These are phyloP conservation scores for Plectrocnemia conspersa DNA, from an alignment of 1,140 invertebrate species.

Conservation along the genomic window DNA sequence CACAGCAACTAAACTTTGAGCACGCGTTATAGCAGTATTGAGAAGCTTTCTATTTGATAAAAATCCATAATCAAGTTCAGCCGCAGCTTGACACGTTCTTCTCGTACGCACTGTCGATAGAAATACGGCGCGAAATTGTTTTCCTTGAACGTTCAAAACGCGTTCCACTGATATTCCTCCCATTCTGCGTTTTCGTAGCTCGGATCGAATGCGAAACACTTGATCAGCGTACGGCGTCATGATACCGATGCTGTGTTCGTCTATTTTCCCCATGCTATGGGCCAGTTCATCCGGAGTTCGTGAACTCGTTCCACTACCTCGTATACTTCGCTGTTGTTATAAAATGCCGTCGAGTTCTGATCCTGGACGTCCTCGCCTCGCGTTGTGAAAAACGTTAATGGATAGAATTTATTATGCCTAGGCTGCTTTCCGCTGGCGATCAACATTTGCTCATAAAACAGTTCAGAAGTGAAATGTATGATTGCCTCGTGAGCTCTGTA, in stretches of 20 bases:
- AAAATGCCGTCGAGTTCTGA: constrained; percentile 78
- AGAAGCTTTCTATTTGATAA: constrained; percentile 79
- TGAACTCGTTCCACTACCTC: constrained; percentile 71
- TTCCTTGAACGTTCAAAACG: constrained; percentile 85
- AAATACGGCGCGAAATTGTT: constrained; percentile 83
- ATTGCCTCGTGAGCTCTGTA: constrained; percentile 82
- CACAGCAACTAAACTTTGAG: constrained; percentile 81
- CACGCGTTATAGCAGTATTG: constrained; percentile 83
- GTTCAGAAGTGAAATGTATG: constrained; percentile 72
- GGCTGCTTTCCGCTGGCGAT: constrained; percentile 66
- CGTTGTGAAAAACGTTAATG: constrained; percentile 79
- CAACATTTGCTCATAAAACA: constrained; percentile 78
- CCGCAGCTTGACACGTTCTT: constrained; percentile 59
- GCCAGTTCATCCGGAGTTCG: constrained; percentile 68
- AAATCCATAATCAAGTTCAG: constrained; percentile 76
- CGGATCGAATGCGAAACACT: constrained; percentile 69
- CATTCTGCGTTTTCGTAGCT: constrained; percentile 69
- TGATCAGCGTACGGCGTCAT: constrained; percentile 84
- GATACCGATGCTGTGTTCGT: constrained; percentile 76
- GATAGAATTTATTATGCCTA: constrained; percentile 63
- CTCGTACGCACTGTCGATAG: constrained; percentile 79
- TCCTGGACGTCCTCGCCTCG: constrained; percentile 73
- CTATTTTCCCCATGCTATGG: constrained; percentile 68
- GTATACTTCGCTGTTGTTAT: constrained; percentile 76
- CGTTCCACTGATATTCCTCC: constrained; percentile 77